Percentiles rank a stretch among this genome's conserved stretches.
Conservation (phyloP, 2,888 invertebrate species). For the Adineta ricciae region DNA sequence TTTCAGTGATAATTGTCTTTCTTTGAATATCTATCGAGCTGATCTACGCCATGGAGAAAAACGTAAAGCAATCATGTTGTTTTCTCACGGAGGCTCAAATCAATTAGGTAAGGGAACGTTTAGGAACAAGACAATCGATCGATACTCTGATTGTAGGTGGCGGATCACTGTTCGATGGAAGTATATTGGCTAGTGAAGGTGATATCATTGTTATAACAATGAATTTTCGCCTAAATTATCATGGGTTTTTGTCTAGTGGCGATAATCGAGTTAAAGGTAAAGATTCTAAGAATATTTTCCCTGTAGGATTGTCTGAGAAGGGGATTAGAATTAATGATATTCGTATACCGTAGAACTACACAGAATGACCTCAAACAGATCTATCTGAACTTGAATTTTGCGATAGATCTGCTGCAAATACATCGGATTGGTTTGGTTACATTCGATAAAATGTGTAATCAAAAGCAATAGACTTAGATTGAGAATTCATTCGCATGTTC, state of each 20-base stretch:
- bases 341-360: no score
- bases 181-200: slow-evolving; percentile 13
- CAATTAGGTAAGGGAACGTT: background rate
- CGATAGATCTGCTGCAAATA: no score
- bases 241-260: background rate
- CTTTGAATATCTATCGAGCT: slow-evolving; percentile 1
- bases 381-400: no score
- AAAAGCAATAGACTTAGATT: no score
- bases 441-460: no score
- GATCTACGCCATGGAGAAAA: slow-evolving; percentile 10
- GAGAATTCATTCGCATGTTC: no score
- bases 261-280: background rate
- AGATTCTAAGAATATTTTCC: background rate
- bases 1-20: background rate
- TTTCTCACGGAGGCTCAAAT: slow-evolving; percentile 7
- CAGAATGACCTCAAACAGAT: no score
- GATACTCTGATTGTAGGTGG: background rate
- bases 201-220: slow-evolving; percentile 20
- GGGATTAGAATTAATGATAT: no score
- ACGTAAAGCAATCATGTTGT: background rate
- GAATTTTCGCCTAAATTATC: background rate
- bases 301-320: background rate
- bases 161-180: slow-evolving; percentile 14
- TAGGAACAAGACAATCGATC: no score
- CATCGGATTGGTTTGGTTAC: no score